These are phyloP conservation scores for Apeltes quadracus DNA, from an alignment of 2,113 vertebrate species.

Conservation along the genomic window DNA sequence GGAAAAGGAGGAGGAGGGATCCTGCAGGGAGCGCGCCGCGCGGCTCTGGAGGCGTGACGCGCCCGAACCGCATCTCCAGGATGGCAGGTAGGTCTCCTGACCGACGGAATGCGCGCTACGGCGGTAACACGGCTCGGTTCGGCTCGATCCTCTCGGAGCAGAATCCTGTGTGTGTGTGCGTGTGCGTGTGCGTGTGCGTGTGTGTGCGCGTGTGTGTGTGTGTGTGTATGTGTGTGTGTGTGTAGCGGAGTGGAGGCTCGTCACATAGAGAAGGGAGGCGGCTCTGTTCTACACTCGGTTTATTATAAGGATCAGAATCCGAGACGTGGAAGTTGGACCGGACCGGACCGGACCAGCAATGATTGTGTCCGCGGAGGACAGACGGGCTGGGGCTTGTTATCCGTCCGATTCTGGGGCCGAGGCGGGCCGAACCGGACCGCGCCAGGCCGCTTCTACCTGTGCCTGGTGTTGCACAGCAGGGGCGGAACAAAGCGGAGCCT, in stretches of 20 bases:
- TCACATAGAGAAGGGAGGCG: slow-evolving; percentile 19
- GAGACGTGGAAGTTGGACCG: neutral
- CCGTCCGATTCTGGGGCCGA: slow-evolving; percentile 47
- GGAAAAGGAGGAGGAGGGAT: slow-evolving; percentile 2
- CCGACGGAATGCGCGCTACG: fast-evolving
- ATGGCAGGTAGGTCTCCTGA: slow-evolving; percentile 75
- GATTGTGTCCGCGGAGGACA: neutral
- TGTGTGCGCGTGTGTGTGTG: neutral
- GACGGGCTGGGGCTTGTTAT: slow-evolving; percentile 6
- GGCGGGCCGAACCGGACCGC: neutral
- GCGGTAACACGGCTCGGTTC: neutral
- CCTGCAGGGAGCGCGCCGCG: slow-evolving; percentile 65
- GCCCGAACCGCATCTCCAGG: slow-evolving; percentile 64
- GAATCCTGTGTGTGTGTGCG: fast-evolving
- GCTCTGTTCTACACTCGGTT: neutral
- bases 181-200: no score
- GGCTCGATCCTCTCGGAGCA: neutral
- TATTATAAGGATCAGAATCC: neutral
- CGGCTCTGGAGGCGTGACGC: slow-evolving; percentile 72
- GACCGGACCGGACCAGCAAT: neutral
- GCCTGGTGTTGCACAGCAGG: slow-evolving; percentile 4
- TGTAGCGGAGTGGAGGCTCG: neutral
- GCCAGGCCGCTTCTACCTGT: neutral
- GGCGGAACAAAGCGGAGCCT: neutral
- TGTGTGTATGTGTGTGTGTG: neutral